phyloP scores from a whole-genome alignment of 1,140 invertebrate genomes.

The Trinorchestia longiramus region DNA sequence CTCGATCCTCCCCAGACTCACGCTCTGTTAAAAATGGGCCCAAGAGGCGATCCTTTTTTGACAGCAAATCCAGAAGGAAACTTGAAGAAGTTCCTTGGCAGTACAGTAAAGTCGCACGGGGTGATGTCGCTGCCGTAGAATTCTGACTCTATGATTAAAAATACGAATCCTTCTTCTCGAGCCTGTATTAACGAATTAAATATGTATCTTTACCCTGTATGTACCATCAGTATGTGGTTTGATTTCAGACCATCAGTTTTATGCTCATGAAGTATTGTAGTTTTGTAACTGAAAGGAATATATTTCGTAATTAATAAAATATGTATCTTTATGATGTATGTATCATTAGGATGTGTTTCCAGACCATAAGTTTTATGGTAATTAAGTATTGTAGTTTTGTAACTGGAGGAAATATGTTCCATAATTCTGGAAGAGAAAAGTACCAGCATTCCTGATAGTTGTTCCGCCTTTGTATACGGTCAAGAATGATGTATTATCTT shows the following conservation, averaged over 20 bases:
- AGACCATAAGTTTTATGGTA: background rate
- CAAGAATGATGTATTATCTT: background rate
- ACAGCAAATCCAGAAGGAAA: conserved; percentile 24
- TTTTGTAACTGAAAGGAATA: background rate
- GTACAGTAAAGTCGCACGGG: conserved; percentile 4
- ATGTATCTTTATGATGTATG: background rate
- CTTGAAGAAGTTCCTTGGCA: background rate
- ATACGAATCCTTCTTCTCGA: background rate
- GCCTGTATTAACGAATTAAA: background rate
- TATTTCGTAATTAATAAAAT: background rate
- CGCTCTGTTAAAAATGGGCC: conserved; percentile 12
- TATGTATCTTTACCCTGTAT: background rate
- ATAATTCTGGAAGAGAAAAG: background rate
- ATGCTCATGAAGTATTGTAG: background rate
- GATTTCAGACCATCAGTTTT: background rate
- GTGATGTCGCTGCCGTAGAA: conserved; percentile 4
- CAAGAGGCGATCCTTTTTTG: conserved; percentile 17
- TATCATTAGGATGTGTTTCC: background rate
- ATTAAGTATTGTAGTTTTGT: background rate
- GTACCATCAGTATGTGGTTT: background rate
- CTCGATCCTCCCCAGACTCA: background rate
- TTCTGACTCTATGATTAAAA: conserved; percentile 7
- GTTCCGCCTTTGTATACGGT: background rate
- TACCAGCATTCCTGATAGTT: background rate
- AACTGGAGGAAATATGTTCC: background rate